phyloP scores from a whole-genome alignment of 30 jellyfish, hydroid and myxozoan genomes.

The Aurelia coerulea region DNA sequence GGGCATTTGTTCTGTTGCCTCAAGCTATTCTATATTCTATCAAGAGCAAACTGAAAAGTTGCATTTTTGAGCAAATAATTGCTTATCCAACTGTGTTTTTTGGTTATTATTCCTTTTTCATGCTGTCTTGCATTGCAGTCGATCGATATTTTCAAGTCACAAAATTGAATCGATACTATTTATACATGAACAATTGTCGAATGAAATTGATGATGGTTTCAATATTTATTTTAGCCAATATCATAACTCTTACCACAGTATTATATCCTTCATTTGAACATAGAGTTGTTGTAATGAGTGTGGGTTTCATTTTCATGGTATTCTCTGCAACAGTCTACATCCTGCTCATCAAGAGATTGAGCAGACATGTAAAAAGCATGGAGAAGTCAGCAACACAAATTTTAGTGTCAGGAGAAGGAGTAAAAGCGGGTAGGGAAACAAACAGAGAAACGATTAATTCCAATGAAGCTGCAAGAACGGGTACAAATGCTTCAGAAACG shows the following conservation, averaged over 20 bases:
- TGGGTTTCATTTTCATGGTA: not conserved
- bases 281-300: not conserved
- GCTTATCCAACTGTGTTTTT: too few species aligned
- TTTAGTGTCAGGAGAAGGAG: too few species aligned
- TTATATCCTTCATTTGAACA: not conserved
- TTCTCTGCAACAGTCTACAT: too few species aligned
- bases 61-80: not conserved
- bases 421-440: too few species aligned
- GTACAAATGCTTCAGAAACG: too few species aligned
- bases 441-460: too few species aligned
- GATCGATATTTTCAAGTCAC: constrained; percentile 53
- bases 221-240: too few species aligned
- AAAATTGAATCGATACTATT: constrained; percentile 36
- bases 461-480: too few species aligned
- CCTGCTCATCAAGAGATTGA: too few species aligned
- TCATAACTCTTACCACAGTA: not conserved
- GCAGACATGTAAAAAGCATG: too few species aligned
- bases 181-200: constrained; percentile 46
- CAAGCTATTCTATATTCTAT: not conserved
- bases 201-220: constrained; percentile 18
- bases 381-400: too few species aligned
- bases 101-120: constrained; percentile 17
- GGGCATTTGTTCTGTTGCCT: constrained; percentile 2
- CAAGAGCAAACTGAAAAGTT: not conserved
- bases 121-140: constrained; percentile 21